Conservation (phyloP, 2,797 vertebrate genomes). For the Fringilla coelebs region DNA sequence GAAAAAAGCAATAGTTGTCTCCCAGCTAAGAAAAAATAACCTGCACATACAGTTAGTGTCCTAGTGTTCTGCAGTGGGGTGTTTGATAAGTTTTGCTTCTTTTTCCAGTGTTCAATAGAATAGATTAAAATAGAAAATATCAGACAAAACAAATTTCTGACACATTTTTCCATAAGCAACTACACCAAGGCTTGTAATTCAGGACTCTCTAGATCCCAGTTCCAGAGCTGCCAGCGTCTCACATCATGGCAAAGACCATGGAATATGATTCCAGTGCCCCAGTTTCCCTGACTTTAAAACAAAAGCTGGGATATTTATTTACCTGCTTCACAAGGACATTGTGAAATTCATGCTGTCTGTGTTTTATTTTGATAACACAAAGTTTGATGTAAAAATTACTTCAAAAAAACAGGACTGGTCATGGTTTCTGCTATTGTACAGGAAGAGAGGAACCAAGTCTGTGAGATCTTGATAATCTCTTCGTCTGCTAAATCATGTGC, state of each 20-base stretch:
- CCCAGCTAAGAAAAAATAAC: neutral
- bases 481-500: neutral
- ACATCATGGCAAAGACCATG: neutral
- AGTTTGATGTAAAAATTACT: neutral
- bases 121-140: neutral
- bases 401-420: neutral
- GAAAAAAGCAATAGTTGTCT: neutral
- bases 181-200: neutral
- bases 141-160: neutral
- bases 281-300: neutral
- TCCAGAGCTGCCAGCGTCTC: neutral
- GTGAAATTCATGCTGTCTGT: neutral
- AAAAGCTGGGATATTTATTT: neutral
- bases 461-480: neutral
- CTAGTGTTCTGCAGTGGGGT: neutral
- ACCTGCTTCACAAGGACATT: neutral
- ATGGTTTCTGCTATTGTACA: accelerated
- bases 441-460: neutral
- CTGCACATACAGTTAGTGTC: neutral
- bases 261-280: neutral
- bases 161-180: neutral
- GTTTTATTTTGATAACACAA: neutral
- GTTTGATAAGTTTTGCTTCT: neutral
- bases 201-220: neutral
- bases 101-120: neutral